Evolutionary conservation across 2,888 invertebrate genomes (phyloP).

Genomic region (Drosophila anomalata): DNA sequence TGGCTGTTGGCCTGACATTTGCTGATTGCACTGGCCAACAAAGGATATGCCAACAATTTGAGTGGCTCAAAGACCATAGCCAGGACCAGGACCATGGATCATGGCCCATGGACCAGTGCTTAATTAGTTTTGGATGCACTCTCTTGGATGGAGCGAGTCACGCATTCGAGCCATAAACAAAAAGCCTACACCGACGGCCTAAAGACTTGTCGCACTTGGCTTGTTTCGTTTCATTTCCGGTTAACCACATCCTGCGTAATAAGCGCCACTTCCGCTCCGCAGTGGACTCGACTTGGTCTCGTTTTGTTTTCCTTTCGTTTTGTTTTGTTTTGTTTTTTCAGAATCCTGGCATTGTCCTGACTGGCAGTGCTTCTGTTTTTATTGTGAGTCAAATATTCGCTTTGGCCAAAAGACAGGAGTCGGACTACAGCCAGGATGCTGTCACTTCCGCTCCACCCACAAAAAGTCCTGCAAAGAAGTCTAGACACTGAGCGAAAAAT

Average conservation of each 20-base stretch:
- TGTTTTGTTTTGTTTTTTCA: slow-evolving; percentile 64
- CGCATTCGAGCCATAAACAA: slow-evolving; percentile 25
- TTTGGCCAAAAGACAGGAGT: slow-evolving; percentile 32
- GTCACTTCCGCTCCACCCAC: slow-evolving; percentile 59
- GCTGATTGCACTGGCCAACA: slow-evolving; percentile 56
- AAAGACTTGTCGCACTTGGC: slow-evolving; percentile 67
- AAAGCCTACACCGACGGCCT: background rate
- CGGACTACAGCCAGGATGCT: slow-evolving; percentile 60
- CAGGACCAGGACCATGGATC: background rate
- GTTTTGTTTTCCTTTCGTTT: slow-evolving; percentile 67
- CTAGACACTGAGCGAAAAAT: background rate
- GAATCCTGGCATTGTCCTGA: slow-evolving; percentile 43
- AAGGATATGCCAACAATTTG: slow-evolving; percentile 23
- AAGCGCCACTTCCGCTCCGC: slow-evolving; percentile 74
- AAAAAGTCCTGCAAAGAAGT: background rate
- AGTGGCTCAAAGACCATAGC: slow-evolving; percentile 25
- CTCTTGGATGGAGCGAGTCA: slow-evolving; percentile 13
- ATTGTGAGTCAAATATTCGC: slow-evolving; percentile 72
- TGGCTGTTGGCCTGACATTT: slow-evolving; percentile 44
- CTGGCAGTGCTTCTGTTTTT: slow-evolving; percentile 59
- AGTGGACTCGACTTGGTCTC: slow-evolving; percentile 67
- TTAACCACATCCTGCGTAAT: slow-evolving; percentile 80
- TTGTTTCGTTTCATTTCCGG: slow-evolving; percentile 80
- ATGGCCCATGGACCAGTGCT: slow-evolving; percentile 18
- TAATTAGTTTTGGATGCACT: slow-evolving; percentile 66